Percentiles rank a stretch among this genome's conserved stretches.
Evolutionary conservation across 2,888 invertebrate species (phyloP).

Genomic region (Gryllus longicercus): DNA sequence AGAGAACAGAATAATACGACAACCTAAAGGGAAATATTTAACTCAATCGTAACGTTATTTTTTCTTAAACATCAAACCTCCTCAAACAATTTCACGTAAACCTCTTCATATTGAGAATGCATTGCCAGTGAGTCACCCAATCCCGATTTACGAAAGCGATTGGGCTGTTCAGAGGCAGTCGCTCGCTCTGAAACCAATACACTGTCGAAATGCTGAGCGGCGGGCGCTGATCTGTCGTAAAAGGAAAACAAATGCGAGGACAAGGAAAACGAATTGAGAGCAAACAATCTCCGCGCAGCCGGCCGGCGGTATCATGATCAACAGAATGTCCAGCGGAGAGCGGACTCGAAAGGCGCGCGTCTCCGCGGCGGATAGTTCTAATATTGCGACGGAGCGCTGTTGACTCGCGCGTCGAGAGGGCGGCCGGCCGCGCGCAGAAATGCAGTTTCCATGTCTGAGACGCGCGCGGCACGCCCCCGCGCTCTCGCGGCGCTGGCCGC

Average conservation of each 20-base stretch:
- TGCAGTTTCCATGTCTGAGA: neutral
- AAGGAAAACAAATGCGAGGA: neutral
- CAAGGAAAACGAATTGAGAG: constrained; percentile 11
- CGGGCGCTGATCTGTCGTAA: constrained; percentile 1
- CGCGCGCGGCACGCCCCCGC: neutral
- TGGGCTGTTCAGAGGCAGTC: too few relatives aligned
- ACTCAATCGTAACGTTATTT: too few relatives aligned
- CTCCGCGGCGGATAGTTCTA: neutral
- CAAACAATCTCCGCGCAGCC: neutral
- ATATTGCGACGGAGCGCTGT: neutral
- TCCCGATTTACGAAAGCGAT: too few relatives aligned
- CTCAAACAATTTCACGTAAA: too few relatives aligned
- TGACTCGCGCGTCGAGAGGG: neutral
- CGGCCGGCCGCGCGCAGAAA: neutral
- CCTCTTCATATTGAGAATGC: too few relatives aligned
- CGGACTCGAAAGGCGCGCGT: neutral
- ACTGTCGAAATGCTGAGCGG: neutral
- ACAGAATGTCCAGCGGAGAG: neutral
- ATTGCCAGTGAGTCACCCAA: too few relatives aligned
- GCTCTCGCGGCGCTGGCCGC: too few relatives aligned
- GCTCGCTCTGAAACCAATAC: neutral
- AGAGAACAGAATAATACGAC: too few relatives aligned
- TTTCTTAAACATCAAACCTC: too few relatives aligned
- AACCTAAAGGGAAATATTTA: too few relatives aligned
- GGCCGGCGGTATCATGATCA: neutral